Conservation (phyloP, 2,888 invertebrate genomes). For the Pyrocoelia pectoralis region DNA sequence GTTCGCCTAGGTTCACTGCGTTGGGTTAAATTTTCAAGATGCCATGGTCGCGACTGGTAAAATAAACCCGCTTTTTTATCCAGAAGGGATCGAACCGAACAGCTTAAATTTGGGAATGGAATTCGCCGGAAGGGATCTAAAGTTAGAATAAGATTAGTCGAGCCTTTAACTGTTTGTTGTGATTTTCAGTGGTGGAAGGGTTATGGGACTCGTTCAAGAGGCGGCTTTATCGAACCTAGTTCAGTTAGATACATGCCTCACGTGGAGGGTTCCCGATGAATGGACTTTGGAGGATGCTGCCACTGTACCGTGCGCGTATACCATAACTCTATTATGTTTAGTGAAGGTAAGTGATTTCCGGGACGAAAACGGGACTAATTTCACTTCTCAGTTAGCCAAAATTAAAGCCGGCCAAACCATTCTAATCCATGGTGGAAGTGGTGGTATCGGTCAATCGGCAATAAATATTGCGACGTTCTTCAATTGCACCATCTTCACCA, state of each 20-base stretch:
- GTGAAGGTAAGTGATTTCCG: conserved; percentile 56
- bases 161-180: too few species aligned
- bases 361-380: too few species aligned
- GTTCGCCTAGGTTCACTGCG: conserved; percentile 70
- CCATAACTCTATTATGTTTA: conserved; percentile 62
- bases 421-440: too few species aligned
- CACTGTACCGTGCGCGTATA: conserved; percentile 79
- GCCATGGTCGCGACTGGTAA: conserved; percentile 94
- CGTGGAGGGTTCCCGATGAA: conserved; percentile 73
- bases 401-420: too few species aligned
- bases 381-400: not conserved
- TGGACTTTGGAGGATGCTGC: conserved; percentile 81
- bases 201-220: conserved; percentile 71
- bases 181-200: conserved; percentile 64
- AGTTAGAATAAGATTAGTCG: too few species aligned
- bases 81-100: not conserved
- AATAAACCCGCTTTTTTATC: conserved; percentile 63
- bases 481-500: too few species aligned
- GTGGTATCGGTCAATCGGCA: too few species aligned
- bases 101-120: conserved; percentile 56
- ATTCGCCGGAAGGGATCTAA: conserved; percentile 63
- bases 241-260: conserved; percentile 63
- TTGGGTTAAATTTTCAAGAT: conserved; percentile 92
- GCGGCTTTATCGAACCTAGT: conserved; percentile 70
- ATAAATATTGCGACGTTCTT: too few species aligned